Conservation (phyloP, 2,797 vertebrate genomes). For the Alcedo quadribrachys region DNA sequence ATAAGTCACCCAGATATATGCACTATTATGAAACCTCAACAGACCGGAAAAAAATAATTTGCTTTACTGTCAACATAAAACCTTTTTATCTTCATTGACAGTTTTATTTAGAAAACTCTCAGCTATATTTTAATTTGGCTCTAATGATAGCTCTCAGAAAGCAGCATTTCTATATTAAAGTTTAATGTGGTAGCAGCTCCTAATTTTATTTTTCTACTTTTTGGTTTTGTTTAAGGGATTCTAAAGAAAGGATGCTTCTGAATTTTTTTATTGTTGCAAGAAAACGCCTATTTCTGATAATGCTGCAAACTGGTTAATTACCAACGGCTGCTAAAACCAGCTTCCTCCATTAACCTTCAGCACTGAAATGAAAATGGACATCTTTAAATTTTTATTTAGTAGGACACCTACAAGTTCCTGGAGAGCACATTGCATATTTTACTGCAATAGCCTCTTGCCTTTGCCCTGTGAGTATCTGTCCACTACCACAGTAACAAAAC, state of each 20-base stretch:
- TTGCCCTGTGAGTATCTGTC: neutral
- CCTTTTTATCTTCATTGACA: conserved; percentile 71
- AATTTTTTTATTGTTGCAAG: neutral
- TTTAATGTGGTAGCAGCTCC: conserved; percentile 56
- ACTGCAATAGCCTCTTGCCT: neutral
- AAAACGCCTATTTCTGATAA: conserved; percentile 14
- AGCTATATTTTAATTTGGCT: conserved; percentile 72
- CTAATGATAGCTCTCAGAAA: conserved; percentile 70
- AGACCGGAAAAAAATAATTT: conserved; percentile 73
- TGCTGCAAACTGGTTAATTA: conserved; percentile 40
- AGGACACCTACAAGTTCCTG: neutral
- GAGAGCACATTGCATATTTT: neutral
- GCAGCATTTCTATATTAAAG: conserved; percentile 37
- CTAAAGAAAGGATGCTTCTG: neutral
- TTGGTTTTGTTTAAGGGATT: conserved; percentile 55
- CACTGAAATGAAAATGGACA: conserved; percentile 11
- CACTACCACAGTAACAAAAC: neutral
- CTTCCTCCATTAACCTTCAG: neutral
- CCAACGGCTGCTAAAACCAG: neutral
- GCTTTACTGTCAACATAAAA: conserved; percentile 74
- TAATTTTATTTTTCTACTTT: conserved; percentile 30
- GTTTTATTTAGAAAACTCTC: conserved; percentile 76
- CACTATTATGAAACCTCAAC: conserved; percentile 64
- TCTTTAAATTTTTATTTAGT: neutral
- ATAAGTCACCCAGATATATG: conserved; percentile 69